Base-by-base conservation (phyloP, 2,113 vertebrate species). In the Rhinoptilus africanus region DNA sequence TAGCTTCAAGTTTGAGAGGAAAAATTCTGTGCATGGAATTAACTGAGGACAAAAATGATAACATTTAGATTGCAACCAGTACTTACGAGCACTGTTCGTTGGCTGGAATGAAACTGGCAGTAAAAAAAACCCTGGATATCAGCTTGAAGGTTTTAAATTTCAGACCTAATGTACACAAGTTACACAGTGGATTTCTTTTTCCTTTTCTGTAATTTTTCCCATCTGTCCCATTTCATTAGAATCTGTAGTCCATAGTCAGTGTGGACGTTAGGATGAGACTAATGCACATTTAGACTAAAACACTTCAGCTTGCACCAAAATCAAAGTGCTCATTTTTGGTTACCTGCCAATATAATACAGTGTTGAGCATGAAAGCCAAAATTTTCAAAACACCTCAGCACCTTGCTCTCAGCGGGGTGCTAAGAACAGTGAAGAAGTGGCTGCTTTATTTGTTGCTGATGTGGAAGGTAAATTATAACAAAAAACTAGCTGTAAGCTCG, bases 71-170 rank as follows among this genome's bases (percentile, higher is more conserved):
- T 91, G 62, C n/a, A 92, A 68, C 76, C 83, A 95, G 94, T 62
- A 85, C 81, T 94, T 77, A 63, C 0, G 1, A 95, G 60, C 59
- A 84, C 69, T 78, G 24, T 75, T 89, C 6, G 11, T 63, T 91
- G 86, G 56, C 69, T 93, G 77, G 62, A 92, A 83, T 5, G 30
- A 95, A 94, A 93, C 62, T 39, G 53, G 45, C 86, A 87, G 62
- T 60, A 87, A 93, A 95, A 89, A 75, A 62, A 39, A 1, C 12
- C n/a, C 81, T 72, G 86, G 80, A 88, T 94, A 95, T 85, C 94
- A 86, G 79, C 76, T 96, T 92, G 77, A 92, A 87, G 66, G 96
- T 92, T 91, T 97, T 91, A 95, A 69, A 85, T 96, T 95, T 95
- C 94, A 92, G 83, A 66, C 41, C 62, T 82, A 88, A 92, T 54